Base-by-base conservation (phyloP, 1,140 invertebrate genomes). In the Homarus americanus region DNA sequence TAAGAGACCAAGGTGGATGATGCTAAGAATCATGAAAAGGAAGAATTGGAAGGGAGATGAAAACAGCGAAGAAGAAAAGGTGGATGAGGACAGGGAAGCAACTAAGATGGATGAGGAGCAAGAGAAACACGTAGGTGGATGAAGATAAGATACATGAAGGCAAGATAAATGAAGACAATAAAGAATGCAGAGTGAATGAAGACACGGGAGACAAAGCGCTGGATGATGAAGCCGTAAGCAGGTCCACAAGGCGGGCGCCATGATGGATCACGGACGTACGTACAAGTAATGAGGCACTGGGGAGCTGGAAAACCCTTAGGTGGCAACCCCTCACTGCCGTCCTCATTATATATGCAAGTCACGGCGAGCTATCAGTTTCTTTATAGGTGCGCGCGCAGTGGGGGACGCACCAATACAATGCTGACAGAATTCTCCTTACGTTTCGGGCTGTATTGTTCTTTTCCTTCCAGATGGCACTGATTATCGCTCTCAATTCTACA, bases 301-400 rank as follows among this genome's bases (percentile, higher is more conserved):
- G 36, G 7, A 34, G 66, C 24, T 69, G 66, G 32, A 7, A 34
- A 38, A 12, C 69, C 10, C 69, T 10, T 38, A 73, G 10, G 69
- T 58, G 53, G 53, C 53, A 58, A 58, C 53, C 53, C 53, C 15
- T 58, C 15, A 58, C 53, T 58, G 36, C 12, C 17, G 73, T 20
- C 36, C 36, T 85, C 82, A 85, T 85, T 75, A 85, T 28, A 49
- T 75, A 85, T 85, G 82, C 82, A 72, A 53, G 82, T 75, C 66
- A 85, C 58, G 82, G 34, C 66, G 24, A 36, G 82, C 82, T 85
- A 85, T 85, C 82, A 75, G 82, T 85, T 85, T 41, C 82, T 85
- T 85, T 85, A 85, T 85, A 73, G 82, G 82, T 75, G 82, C 69
- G 82, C 66, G 66, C 82, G 41, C 82, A 53, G 82, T 20, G 63